Evolutionary conservation across 2,113 vertebrate genomes (phyloP), one percentile per base, ranked within the genome.

Genomic region (Eurypyga helias): DNA sequence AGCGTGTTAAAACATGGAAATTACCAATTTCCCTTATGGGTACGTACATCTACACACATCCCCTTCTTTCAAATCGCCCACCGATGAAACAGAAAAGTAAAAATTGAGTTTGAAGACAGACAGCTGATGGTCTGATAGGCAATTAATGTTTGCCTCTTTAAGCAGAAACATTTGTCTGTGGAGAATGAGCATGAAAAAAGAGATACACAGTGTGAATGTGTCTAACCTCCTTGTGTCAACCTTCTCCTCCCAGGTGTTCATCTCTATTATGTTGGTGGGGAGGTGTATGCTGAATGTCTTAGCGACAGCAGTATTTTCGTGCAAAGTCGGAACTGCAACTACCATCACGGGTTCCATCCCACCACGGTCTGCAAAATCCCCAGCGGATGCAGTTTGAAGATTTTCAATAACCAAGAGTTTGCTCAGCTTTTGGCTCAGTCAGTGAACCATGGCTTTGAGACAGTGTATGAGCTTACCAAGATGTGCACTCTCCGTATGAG

Each of bases 401-500:
- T 99, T 94, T 99, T 99, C 97, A 99, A 99, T 96, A 99, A 99
- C 93, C 99, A 99, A 96, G 99, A 99, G 97, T 99, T 99, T 85
- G 99, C 99, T 17, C 99, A 99, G 97, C 98, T 99, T 51, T 94
- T 99, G 97, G 99, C 99, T 52, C 99, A 99, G 96, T 99, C 99
- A 0, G 99, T 99, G 97, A 99, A 99, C 98, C 99, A 99, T 2
- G 99, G 99, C 90, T 99, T 99, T 52, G 99, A 99, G 98, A 99
- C 99, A 0, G 99, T 99, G 77, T 99, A 99, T 23, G 99, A 99
- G 98, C 99, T 99, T 92, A 99, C 99, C 9, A 99, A 99, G 97
- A 99, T 99, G 99, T 99, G 99, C 83, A 99, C 99, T 85, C 99
- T 99, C 36, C 99, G 99, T 72, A 99, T 99, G 99, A 99, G 99